Evolutionary conservation across 2,888 invertebrate species (phyloP).

Genomic region (Drosophila peninsularis): DNA sequence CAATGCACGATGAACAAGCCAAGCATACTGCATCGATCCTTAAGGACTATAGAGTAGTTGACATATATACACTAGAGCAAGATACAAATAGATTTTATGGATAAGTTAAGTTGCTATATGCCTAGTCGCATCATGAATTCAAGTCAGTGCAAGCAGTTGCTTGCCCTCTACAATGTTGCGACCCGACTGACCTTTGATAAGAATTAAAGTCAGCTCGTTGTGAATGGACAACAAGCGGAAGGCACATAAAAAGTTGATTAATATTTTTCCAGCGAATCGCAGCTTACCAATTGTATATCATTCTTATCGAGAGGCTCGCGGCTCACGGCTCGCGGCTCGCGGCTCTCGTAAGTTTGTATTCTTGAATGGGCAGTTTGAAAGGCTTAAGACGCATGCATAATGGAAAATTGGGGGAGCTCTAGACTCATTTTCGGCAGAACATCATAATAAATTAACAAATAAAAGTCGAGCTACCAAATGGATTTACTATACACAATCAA

Average conservation of each 20-base stretch:
- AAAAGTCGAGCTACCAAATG: slow-evolving; percentile 69
- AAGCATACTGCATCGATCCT: too few relatives aligned
- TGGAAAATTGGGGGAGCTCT: slow-evolving; percentile 71
- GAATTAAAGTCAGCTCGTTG: background rate
- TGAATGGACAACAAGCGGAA: slow-evolving; percentile 9
- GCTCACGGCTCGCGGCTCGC: background rate
- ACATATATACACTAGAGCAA: too few relatives aligned
- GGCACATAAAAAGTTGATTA: slow-evolving; percentile 50
- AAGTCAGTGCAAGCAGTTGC: too few relatives aligned
- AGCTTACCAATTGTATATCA: slow-evolving; percentile 31
- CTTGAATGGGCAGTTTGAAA: slow-evolving; percentile 54
- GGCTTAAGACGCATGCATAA: slow-evolving; percentile 62
- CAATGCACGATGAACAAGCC: too few relatives aligned
- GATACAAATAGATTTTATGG: too few relatives aligned
- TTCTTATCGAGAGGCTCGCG: slow-evolving; percentile 2
- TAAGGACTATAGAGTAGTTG: too few relatives aligned
- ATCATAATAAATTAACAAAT: slow-evolving; percentile 80
- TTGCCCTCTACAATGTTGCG: slow-evolving; percentile 9
- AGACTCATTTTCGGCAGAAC: slow-evolving; percentile 75
- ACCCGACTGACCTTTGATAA: slow-evolving; percentile 9
- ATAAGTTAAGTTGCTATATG: too few relatives aligned
- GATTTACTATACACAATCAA: slow-evolving; percentile 64
- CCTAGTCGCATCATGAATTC: too few relatives aligned
- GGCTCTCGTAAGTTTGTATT: slow-evolving; percentile 42
- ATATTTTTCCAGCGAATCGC: slow-evolving; percentile 64